Percentiles rank a stretch among this genome's conserved stretches.
Conservation (phyloP, 2,113 vertebrate genomes). For the Pithys albifrons region DNA sequence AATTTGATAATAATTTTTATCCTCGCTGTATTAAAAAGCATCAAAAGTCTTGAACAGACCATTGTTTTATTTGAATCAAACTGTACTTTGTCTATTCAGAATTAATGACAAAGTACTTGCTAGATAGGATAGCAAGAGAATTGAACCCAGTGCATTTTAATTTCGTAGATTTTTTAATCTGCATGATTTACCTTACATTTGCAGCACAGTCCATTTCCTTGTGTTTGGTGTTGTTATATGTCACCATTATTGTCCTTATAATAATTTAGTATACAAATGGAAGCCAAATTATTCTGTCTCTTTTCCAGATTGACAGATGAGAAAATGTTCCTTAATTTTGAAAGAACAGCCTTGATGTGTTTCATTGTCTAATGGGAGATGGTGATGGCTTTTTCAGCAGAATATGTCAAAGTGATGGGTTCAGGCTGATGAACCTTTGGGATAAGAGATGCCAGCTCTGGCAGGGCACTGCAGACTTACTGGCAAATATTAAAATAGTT, state of each 20-base stretch:
- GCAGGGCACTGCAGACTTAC: neutral
- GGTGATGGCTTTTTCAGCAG: constrained; percentile 19
- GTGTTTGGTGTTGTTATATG: neutral
- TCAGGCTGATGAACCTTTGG: constrained; percentile 5
- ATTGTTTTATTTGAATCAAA: neutral
- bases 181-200: neutral
- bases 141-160: neutral
- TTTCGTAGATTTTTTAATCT: neutral
- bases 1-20: neutral
- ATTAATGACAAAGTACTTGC: neutral
- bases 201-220: neutral
- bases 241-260: neutral
- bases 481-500: constrained; percentile 49
- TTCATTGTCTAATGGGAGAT: neutral
- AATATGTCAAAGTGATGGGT: constrained; percentile 38
- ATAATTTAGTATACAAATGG: constrained; percentile 42
- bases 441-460: constrained; percentile 40
- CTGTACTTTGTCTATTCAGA: neutral
- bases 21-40: neutral
- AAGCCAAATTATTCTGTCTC: constrained; percentile 63
- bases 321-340: constrained; percentile 47
- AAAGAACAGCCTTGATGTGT: constrained; percentile 45
- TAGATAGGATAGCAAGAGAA: neutral
- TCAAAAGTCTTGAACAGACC: neutral
- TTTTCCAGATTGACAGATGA: constrained; percentile 59